phyloP scores from a whole-genome alignment of 1,140 invertebrate genomes.

The Danaus melanippus region DNA sequence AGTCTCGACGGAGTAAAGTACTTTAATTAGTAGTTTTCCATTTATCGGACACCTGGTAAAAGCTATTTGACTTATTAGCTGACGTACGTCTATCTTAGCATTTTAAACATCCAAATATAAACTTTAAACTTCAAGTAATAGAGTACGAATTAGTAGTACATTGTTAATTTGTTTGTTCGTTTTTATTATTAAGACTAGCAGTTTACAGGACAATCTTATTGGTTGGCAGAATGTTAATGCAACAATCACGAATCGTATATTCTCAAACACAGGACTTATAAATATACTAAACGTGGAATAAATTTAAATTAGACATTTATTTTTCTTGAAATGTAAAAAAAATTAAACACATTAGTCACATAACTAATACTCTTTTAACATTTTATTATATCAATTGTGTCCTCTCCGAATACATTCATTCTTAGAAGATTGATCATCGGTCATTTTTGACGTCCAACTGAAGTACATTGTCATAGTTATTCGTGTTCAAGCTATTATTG shows the following conservation, averaged over 20 bases:
- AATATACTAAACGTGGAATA: too few relatives aligned
- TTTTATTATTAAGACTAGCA: constrained; percentile 43
- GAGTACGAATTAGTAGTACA: constrained; percentile 13
- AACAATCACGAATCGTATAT: constrained; percentile 54
- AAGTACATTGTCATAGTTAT: constrained; percentile 3
- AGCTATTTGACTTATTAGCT: constrained; percentile 57
- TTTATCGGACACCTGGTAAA: constrained; percentile 62
- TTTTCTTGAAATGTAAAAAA: too few relatives aligned
- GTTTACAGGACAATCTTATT: constrained; percentile 54
- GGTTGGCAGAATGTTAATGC: constrained; percentile 51
- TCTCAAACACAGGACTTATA: constrained; percentile 43
- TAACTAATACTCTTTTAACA: too few relatives aligned
- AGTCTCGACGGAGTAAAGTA: constrained; percentile 45
- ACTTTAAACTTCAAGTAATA: constrained; percentile 32
- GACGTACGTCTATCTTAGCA: constrained; percentile 31
- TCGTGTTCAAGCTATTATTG: too few relatives aligned
- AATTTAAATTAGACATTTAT: too few relatives aligned
- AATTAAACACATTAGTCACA: too few relatives aligned
- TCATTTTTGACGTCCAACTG: constrained; percentile 8
- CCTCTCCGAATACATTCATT: background rate
- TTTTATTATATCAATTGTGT: too few relatives aligned
- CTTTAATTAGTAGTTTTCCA: constrained; percentile 68
- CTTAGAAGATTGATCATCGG: constrained; percentile 9
- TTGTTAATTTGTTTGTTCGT: constrained; percentile 22
- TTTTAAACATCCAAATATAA: constrained; percentile 25